Conservation (phyloP, 2,888 invertebrate species). For the Macrostomum cliftonense region DNA sequence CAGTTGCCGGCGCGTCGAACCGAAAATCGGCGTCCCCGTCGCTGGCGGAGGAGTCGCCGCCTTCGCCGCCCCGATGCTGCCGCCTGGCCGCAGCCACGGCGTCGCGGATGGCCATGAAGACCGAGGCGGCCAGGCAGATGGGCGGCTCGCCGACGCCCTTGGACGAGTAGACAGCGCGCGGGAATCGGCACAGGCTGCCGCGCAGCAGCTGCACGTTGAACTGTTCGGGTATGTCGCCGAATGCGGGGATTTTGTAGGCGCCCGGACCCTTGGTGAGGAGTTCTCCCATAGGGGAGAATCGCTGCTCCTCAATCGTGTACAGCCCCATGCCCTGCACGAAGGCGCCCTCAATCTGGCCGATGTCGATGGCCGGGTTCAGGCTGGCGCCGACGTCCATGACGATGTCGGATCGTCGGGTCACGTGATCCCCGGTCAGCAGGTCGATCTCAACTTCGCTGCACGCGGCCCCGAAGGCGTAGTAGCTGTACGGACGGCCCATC, state of each 20-base stretch:
- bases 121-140: constrained; percentile 65
- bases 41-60: constrained; percentile 51
- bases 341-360: constrained; percentile 85
- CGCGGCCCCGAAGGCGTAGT: constrained; percentile 23
- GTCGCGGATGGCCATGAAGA: constrained; percentile 64
- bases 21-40: constrained; percentile 40
- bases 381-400: constrained; percentile 91
- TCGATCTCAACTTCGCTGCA: constrained; percentile 65
- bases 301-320: constrained; percentile 59
- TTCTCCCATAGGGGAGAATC: constrained; percentile 63
- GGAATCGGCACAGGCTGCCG: constrained; percentile 38
- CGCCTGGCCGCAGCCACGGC: constrained; percentile 59
- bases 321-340: constrained; percentile 73
- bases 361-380: constrained; percentile 83
- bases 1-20: constrained; percentile 61
- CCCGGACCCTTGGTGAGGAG: constrained; percentile 72
- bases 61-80: constrained; percentile 46
- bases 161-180: constrained; percentile 75
- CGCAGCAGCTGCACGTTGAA: no score
- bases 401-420: constrained; percentile 68
- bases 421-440: constrained; percentile 78
- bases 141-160: constrained; percentile 95
- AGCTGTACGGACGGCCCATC: constrained; percentile 9
- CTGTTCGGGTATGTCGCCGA: no score
- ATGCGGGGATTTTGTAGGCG: constrained; percentile 64